Conservation (phyloP, 2,113 vertebrate species). For the Hemibagrus wyckioides region DNA sequence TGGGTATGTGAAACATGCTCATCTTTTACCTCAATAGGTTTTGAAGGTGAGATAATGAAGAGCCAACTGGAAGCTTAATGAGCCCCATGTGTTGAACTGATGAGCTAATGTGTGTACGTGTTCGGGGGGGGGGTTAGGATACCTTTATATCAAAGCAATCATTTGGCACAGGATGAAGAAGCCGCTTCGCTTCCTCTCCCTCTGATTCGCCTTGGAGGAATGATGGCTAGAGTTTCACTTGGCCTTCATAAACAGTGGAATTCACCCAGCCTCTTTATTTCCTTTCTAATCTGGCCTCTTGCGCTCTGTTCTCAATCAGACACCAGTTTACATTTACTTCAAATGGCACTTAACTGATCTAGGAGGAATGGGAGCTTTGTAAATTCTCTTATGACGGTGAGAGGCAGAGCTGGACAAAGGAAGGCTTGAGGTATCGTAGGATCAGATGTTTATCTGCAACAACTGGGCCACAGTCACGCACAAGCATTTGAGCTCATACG, state of each 20-base stretch:
- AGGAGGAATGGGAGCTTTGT: constrained; percentile 44
- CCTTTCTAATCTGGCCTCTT: constrained; percentile 48
- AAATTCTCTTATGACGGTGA: constrained; percentile 47
- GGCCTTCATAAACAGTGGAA: constrained; percentile 61
- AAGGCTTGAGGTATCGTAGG: background rate
- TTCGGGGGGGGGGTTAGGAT: constrained; percentile 36
- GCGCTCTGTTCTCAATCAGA: constrained; percentile 66
- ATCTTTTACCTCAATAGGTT: constrained; percentile 49
- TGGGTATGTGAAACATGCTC: constrained; percentile 32
- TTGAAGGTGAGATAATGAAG: constrained; percentile 59
- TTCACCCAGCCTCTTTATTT: constrained; percentile 42
- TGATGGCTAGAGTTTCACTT: constrained; percentile 62
- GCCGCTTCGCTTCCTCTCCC: constrained; percentile 16
- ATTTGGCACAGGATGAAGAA: constrained; percentile 71
- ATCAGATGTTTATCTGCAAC: constrained; percentile 36
- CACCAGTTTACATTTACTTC: constrained; percentile 57
- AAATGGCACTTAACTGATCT: constrained; percentile 57
- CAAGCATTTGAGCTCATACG: constrained; percentile 1
- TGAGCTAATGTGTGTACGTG: constrained; percentile 61
- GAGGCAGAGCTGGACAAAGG: constrained; percentile 10
- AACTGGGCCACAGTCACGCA: constrained; percentile 28
- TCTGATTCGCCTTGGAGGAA: constrained; percentile 50
- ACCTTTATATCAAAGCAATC: constrained; percentile 62
- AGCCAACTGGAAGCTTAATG: constrained; percentile 59
- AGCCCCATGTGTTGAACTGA: constrained; percentile 62